phyloP scores from a whole-genome alignment of 2,113 vertebrate species.

The Donacobius atricapilla region DNA sequence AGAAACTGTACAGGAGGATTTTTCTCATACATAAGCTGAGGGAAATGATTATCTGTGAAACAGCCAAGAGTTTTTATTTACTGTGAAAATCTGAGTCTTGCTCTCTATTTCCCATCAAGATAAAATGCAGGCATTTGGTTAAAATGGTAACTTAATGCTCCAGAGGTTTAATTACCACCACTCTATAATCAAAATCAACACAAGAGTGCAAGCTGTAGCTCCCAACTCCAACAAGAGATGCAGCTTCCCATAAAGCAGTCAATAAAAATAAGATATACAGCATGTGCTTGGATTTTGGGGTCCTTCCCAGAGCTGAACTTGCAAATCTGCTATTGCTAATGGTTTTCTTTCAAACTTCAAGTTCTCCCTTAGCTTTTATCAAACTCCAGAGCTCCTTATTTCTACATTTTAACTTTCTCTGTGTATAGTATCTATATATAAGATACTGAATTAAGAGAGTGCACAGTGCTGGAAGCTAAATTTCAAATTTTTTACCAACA shows the following conservation, averaged over 20 bases:
- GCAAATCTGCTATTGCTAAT: neutral
- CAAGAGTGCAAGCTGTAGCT: neutral
- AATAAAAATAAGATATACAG: neutral
- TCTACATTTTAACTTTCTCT: neutral
- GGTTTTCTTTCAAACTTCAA: neutral
- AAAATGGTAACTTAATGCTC: conserved; percentile 61
- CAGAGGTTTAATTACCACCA: conserved; percentile 55
- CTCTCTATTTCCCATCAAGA: conserved; percentile 47
- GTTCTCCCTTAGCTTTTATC: neutral
- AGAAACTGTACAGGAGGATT: neutral
- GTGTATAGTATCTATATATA: neutral
- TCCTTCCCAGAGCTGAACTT: neutral
- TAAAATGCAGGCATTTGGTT: conserved; percentile 53
- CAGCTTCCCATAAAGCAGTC: neutral
- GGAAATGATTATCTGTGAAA: neutral
- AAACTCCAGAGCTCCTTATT: neutral
- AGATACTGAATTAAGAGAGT: neutral
- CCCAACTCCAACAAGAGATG: neutral
- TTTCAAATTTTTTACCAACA: neutral
- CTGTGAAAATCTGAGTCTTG: conserved; percentile 28
- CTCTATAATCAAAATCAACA: conserved; percentile 13
- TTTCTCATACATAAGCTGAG: neutral
- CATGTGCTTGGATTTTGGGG: neutral
- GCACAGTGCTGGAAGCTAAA: neutral
- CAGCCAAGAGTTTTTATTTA: conserved; percentile 49